Evolutionary conservation across 2,888 invertebrate genomes (phyloP), one percentile per base, ranked within the genome.

Genomic region (Zaprionus obscuricornis): DNA sequence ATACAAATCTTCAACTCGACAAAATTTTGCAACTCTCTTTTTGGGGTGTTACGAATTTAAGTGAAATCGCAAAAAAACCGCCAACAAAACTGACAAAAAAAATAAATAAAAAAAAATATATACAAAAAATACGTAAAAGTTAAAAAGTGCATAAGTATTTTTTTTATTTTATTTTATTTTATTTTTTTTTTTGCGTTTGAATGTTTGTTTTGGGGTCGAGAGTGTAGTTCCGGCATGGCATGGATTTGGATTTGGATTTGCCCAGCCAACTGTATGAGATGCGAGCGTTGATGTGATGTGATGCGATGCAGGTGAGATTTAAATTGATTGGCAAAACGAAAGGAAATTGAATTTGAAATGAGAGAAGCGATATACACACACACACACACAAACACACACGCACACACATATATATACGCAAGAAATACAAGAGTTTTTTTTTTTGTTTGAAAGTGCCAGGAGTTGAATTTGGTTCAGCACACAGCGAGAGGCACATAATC

Each of bases 1-100:
- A 72, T 50, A 69, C 69, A 71, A 71, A 69, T 66, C 72, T 72
- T 62, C 8, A 60, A 2, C 67, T 72, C 62, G 56, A 69, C 68
- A 68, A 6, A 70, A 68, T 70, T 69, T 69, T 70, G 71, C 74
- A 72, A 72, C 72, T 72, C 72, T 74, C 72, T 66, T 68, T 71
- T 47, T n/a, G 68, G n/a, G 66, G 78, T 78, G 78, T 78, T 78
- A 78, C 82, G 85, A 78, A 78, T 78, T 77, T 78, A 82, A 78
- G 85, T 78, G 78, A 78, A 78, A 78, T 85, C 85, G 85, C 74
- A n/a, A n/a, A n/a, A n/a, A n/a, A n/a, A 52, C 50, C 42, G 51
- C 51, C n/a, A n/a, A n/a, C n/a, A n/a, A n/a, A 58, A 50, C 33
- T 47, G 34, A 17, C 47, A 33, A 31, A 49, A 29, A 37, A 18